These are phyloP conservation scores for Cyrtodaria siliqua DNA, from an alignment of 2,888 invertebrate species.

Conservation along the genomic window DNA sequence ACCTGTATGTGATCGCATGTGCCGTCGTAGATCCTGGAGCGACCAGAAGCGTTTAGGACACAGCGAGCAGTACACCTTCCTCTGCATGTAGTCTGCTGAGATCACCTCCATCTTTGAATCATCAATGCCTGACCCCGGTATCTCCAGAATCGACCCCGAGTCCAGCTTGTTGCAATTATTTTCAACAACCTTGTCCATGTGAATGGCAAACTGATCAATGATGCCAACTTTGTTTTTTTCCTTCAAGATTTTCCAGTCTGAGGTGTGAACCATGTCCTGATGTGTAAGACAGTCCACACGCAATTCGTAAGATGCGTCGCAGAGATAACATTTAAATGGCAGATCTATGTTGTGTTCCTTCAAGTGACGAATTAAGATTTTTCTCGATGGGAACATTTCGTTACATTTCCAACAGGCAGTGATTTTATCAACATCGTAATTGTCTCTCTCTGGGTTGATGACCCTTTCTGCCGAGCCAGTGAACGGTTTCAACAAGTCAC, in stretches of 20 bases:
- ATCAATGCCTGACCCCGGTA: conserved; percentile 69
- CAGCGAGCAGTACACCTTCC: conserved; percentile 90
- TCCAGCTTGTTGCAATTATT: conserved; percentile 73
- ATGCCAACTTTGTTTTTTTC: conserved; percentile 83
- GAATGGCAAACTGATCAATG: conserved; percentile 76
- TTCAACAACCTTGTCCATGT: conserved; percentile 81
- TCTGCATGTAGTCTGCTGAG: conserved; percentile 78
- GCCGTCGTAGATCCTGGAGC: conserved; percentile 95
- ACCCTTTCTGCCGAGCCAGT: conserved; percentile 70
- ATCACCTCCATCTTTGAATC: conserved; percentile 72
- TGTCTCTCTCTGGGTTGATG: conserved; percentile 83
- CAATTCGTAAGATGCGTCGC: conserved; percentile 94
- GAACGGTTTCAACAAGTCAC: conserved; percentile 55
- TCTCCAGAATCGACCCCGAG: conserved; percentile 68
- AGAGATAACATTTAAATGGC: conserved; percentile 96
- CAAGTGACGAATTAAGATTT: conserved; percentile 81
- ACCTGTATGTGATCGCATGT: conserved; percentile 94
- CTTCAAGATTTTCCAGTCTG: conserved; percentile 93
- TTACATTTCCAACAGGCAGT: conserved; percentile 83
- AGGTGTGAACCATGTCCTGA: conserved; percentile 91
- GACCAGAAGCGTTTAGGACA: conserved; percentile 98
- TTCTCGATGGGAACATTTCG: conserved; percentile 77
- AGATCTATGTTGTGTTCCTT: conserved; percentile 86
- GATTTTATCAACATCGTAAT: conserved; percentile 84
- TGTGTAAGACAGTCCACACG: conserved; percentile 93